Base-by-base conservation (phyloP, 1,140 invertebrate genomes). In the Aphaenogaster floridana region DNA sequence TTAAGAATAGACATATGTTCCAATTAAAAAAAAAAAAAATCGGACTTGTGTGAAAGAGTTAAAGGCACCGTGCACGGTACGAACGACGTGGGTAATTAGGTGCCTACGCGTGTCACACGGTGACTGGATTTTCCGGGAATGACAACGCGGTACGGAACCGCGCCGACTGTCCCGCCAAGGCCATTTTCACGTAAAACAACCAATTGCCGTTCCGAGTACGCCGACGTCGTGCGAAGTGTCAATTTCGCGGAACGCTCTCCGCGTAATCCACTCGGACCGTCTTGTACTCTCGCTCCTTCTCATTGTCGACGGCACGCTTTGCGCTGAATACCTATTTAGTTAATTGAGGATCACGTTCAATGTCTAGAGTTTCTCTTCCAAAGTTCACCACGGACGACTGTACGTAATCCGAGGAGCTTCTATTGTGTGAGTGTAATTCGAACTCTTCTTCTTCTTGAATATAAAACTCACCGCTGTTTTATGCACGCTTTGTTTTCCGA, bases 101-200 rank as follows among this genome's bases (percentile, higher is more conserved):
- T 74, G 13, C 80, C 54, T 45, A 61, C 80, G 69, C 68, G 69
- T 61, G 68, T 42, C 63, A 21, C 21, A 48, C 21, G 54, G 13
- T 79, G 83, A 86, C 45, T 86, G 52, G 80, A 85, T 69, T 85
- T 88, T 77, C 86, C 72, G 52, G 28, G 81, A 86, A 88, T 88
- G 81, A 88, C 64, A 21, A 50, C 36, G 69, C 21, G 57, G 34
- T 45, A 36, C n/a, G 28, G 34, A 57, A 4, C 50, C 61, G 77
- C 17, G 21, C 9, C 13, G 39, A 8, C 45, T 59, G 11, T 42
- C 1, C 8, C 52, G 21, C 2, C 86, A 72, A 87, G 86, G 86
- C 9, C 21, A 54, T 81, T 57, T 59, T 45, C 59, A 83, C 66
- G 54, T 50, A 52, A 64, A 52, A 42, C 64, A 6, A 1, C 15